Evolutionary conservation across 2,888 invertebrate species (phyloP).

Genomic region (Tortrix viridana): DNA sequence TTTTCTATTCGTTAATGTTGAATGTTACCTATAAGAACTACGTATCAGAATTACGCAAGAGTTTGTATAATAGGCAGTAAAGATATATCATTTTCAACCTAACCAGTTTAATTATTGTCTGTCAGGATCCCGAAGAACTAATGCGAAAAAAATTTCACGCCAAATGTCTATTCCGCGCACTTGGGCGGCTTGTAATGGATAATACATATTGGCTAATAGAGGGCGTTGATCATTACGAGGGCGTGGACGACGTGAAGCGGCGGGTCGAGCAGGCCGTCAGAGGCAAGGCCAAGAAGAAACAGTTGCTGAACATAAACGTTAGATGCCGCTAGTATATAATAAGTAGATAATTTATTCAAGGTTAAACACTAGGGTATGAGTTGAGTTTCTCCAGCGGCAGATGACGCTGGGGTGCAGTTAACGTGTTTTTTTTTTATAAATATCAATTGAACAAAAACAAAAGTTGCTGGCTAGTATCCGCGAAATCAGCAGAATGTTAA

Average conservation of each 20-base stretch:
- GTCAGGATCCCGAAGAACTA: constrained; percentile 67
- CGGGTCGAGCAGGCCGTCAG: constrained; percentile 84
- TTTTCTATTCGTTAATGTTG: too few species aligned
- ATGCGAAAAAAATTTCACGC: constrained; percentile 72
- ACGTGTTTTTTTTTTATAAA: too few species aligned
- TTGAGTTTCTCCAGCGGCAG: too few species aligned
- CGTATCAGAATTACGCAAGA: too few species aligned
- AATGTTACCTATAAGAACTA: too few species aligned
- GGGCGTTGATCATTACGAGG: constrained; percentile 73
- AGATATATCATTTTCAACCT: not conserved
- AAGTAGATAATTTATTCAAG: too few species aligned
- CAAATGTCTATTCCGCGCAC: constrained; percentile 81
- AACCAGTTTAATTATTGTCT: not conserved
- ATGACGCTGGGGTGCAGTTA: too few species aligned
- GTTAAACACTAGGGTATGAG: too few species aligned
- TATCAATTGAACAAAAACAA: too few species aligned
- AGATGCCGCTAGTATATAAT: constrained; percentile 40
- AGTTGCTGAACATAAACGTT: constrained; percentile 77
- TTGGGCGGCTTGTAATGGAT: constrained; percentile 82
- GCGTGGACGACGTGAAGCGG: constrained; percentile 79
- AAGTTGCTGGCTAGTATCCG: too few species aligned
- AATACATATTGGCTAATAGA: constrained; percentile 85
- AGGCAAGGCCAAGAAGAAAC: constrained; percentile 74
- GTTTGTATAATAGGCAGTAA: too few species aligned
- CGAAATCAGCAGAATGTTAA: too few species aligned